Conservation (phyloP, 2,113 vertebrate genomes). For the Buteo buteo region DNA sequence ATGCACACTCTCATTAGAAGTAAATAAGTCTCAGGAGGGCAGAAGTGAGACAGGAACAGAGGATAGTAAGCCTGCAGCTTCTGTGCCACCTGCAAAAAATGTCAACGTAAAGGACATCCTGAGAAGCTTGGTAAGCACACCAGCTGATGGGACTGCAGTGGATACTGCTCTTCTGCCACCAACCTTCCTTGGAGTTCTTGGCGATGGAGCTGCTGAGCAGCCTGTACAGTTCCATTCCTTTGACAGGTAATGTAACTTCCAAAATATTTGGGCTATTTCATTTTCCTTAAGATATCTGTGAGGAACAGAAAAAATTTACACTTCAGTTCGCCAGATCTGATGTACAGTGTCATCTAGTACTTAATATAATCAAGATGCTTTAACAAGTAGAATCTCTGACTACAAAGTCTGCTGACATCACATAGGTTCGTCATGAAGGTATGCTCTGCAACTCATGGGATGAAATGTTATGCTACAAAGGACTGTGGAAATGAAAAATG, state of each 20-base stretch:
- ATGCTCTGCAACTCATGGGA: background rate
- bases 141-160: constrained; percentile 79
- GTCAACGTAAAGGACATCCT: constrained; percentile 94
- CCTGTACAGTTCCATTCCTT: constrained; percentile 88
- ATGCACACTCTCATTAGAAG: constrained; percentile 88
- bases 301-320: background rate
- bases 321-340: background rate
- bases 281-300: background rate
- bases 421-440: background rate
- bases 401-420: background rate
- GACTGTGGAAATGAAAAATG: background rate
- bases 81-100: constrained; percentile 80
- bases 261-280: background rate
- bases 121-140: constrained; percentile 87
- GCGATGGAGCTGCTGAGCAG: constrained; percentile 74
- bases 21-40: constrained; percentile 75
- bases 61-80: constrained; percentile 42
- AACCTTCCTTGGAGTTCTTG: constrained; percentile 80
- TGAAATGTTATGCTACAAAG: background rate
- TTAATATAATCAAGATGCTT: background rate
- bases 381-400: background rate
- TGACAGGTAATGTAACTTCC: constrained; percentile 81
- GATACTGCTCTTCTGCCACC: constrained; percentile 84
- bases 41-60: constrained; percentile 49
- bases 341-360: background rate